Evolutionary conservation across 1,140 invertebrate genomes (phyloP), one percentile per base, ranked within the genome.

Genomic region (Scaptomyza pallida): DNA sequence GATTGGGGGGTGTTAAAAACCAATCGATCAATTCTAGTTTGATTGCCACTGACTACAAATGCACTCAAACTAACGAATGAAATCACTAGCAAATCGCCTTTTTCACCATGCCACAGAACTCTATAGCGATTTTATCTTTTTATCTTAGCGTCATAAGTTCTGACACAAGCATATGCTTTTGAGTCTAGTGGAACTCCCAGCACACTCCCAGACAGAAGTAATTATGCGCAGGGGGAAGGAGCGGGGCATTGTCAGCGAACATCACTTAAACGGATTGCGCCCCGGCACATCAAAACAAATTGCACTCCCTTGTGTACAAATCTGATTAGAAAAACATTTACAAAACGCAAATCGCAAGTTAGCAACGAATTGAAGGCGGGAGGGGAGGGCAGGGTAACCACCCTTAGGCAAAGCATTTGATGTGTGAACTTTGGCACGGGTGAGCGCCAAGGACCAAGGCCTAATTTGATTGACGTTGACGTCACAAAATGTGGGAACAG

Each of bases 401-500:
- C 65, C 54, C 51, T 37, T 37, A n/a, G 33, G 40, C 40, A 57
- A 76, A 67, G 51, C 35, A 74, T 83, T 71, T 73, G 74, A 85
- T 85, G 81, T 85, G 81, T 86, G 81, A 85, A 85, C 81, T 80
- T 80, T 82, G 50, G 69, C 59, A 65, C 56, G 40, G 52, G 51
- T n/a, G n/a, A n/a, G n/a, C n/a, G n/a, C 23, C 26, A 54, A 47
- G 37, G 37, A 41, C 51, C 13, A 19, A 57, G 61, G 64, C 60
- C 69, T 85, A 85, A 85, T 86, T 86, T 85, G 82, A 85, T 85
- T 85, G 81, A 85, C 81, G 82, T 81, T 86, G 78, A 85, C 81
- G 77, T 77, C 77, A 86, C 45, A 73, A 77, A 86, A 62, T 80
- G 80, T 85, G 80, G 81, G 80, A 85, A 85, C 30, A 30, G 26